Base-by-base conservation (phyloP, 1,140 invertebrate genomes). In the Zaprionus lachaisei region DNA sequence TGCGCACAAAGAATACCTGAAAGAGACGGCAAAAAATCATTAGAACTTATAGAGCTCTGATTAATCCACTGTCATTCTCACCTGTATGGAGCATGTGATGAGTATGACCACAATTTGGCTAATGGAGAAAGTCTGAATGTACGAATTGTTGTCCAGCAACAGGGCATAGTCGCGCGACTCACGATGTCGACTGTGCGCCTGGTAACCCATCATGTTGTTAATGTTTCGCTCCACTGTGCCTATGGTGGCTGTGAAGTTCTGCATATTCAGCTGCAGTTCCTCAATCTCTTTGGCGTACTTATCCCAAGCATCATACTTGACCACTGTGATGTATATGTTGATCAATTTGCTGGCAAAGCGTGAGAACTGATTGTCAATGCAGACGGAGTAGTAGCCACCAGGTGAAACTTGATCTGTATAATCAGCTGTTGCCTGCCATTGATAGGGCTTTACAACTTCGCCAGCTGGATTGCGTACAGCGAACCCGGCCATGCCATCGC, bases 321-420 rank as follows among this genome's bases (percentile, higher is more conserved):
- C 98, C 1, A 98, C 98, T 1, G 98, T 98, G 4, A 99, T 95
- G 86, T 99, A 99, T 24, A 99, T 94, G 93, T 98, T 98, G 15
- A 99, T 97, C 69, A 99, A 93, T 94, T 99, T 99, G 12, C 96
- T 96, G 31, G 97, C 96, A 94, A 98, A 99, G 91, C 97, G 94
- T 7, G 97, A 98, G 85, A 98, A 98, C 81, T 98, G 97, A 94
- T 99, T 99, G 92, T 99, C 98, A 64, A 99, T 96, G 93, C 98
- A 99, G 22, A 99, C 96, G n/a, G 96, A 96, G 90, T 98, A 99
- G 91, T 98, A 98, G 7, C 97, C 97, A 55, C 97, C 97, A 1
- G 94, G 93, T 4, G 95, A 95, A 0, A 95, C 94, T 80, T 96
- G 95, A 90, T 98, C 97, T 68, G 98, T 97, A 85, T 98, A 98